These are phyloP conservation scores for Ciconia maguari DNA, from an alignment of 2,113 vertebrate genomes.

Conservation along the genomic window DNA sequence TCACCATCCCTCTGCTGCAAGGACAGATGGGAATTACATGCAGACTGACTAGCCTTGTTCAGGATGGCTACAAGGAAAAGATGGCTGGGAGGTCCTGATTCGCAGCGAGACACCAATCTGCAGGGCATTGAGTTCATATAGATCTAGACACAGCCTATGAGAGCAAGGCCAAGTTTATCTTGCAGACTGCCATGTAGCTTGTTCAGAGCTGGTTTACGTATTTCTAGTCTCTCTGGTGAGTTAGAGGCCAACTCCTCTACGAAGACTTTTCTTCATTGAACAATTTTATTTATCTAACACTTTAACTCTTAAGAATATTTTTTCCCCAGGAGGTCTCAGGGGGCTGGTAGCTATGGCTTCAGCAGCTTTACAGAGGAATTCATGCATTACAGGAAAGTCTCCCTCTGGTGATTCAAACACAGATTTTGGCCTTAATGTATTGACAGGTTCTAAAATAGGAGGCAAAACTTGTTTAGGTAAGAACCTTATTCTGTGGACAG, in stretches of 20 bases:
- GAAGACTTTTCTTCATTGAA: background rate
- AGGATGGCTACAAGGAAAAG: background rate
- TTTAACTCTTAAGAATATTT: background rate
- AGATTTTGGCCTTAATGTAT: background rate
- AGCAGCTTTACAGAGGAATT: background rate
- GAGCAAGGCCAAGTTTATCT: background rate
- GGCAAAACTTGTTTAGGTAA: background rate
- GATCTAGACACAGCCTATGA: background rate
- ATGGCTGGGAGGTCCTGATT: background rate
- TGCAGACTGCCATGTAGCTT: background rate
- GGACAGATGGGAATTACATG: background rate
- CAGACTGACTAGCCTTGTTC: background rate
- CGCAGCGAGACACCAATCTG: accelerated
- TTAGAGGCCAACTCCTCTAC: background rate
- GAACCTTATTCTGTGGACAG: background rate
- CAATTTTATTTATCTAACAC: background rate
- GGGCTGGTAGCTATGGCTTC: background rate
- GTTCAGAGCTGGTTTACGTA: background rate
- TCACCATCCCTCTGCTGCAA: background rate
- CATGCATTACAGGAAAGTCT: background rate
- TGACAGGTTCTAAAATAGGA: background rate
- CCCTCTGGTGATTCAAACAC: background rate
- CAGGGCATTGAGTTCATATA: background rate
- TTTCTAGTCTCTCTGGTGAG: background rate
- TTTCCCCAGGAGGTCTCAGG: background rate